Evolutionary conservation across 2,888 invertebrate species (phyloP).

Genomic region (Agonopterix arenella): DNA sequence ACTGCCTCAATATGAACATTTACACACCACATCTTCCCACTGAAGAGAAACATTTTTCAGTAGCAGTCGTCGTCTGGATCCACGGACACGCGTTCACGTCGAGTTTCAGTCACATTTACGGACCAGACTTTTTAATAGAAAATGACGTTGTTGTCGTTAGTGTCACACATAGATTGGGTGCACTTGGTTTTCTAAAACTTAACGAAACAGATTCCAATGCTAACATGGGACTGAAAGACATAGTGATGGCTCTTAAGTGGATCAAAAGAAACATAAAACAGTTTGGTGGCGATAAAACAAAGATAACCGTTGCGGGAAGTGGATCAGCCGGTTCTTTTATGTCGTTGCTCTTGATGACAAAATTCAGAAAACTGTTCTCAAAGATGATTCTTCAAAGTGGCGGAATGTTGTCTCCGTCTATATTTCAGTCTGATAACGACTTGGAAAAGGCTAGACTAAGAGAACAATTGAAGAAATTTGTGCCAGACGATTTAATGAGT

Average conservation of each 20-base stretch:
- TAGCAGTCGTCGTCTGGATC: conserved; percentile 57
- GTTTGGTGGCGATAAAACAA: conserved; percentile 54
- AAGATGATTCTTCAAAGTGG: conserved; percentile 67
- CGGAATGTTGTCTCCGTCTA: conserved; percentile 48
- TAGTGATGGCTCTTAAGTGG: conserved; percentile 62
- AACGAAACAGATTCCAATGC: conserved; percentile 43
- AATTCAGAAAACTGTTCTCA: conserved; percentile 47
- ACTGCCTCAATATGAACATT: conserved; percentile 83
- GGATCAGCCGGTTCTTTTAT: conserved; percentile 57
- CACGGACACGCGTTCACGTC: conserved; percentile 64
- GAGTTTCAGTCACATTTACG: conserved; percentile 62
- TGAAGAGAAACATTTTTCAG: conserved; percentile 28
- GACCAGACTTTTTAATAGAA: conserved; percentile 61
- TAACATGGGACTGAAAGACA: conserved; percentile 69
- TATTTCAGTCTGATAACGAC: conserved; percentile 39
- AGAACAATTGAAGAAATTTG: conserved; percentile 30
- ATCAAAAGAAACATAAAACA: conserved; percentile 44
- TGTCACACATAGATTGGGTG: conserved; percentile 56
- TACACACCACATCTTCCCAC: conserved; percentile 72
- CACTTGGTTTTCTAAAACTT: conserved; percentile 58
- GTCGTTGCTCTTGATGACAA: conserved; percentile 48
- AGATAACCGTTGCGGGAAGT: conserved; percentile 55
- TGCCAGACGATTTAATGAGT: conserved; percentile 22
- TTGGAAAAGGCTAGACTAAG: conserved; percentile 39
- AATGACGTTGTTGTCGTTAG: conserved; percentile 53